phyloP scores from a whole-genome alignment of 2,113 vertebrate species.

The Eulemur macaco region DNA sequence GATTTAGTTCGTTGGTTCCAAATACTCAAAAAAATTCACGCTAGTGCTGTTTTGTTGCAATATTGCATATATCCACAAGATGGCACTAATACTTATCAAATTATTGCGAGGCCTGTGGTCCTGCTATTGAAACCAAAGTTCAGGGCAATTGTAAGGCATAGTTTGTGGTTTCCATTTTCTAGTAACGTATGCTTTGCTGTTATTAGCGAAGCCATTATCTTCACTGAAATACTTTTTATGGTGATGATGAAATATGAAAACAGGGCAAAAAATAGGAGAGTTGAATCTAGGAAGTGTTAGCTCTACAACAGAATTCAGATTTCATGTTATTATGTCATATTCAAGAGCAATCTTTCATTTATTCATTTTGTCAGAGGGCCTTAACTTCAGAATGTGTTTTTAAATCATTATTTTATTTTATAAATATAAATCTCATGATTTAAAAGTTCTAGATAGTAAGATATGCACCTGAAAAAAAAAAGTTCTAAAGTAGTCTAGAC shows the following conservation, averaged over 20 bases:
- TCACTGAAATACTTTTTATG: neutral
- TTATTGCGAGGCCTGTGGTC: rapidly evolving
- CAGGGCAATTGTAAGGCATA: rapidly evolving
- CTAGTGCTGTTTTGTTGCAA: constrained; percentile 4
- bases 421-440: neutral
- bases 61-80: constrained; percentile 75
- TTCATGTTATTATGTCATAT: neutral
- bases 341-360: neutral
- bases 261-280: neutral
- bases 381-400: neutral
- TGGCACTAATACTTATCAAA: constrained; percentile 75
- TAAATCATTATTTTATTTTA: neutral
- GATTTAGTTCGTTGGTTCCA: neutral
- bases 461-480: neutral
- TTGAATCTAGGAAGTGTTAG: neutral
- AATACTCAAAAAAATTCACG: neutral
- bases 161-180: neutral
- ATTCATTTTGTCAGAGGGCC: neutral
- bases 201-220: neutral
- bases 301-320: neutral
- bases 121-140: neutral
- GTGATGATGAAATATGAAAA: neutral
- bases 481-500: neutral
- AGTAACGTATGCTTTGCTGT: neutral
- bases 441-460: neutral